Evolutionary conservation across 2,888 invertebrate species (phyloP).

Genomic region (Caenorhabditis sp.): DNA sequence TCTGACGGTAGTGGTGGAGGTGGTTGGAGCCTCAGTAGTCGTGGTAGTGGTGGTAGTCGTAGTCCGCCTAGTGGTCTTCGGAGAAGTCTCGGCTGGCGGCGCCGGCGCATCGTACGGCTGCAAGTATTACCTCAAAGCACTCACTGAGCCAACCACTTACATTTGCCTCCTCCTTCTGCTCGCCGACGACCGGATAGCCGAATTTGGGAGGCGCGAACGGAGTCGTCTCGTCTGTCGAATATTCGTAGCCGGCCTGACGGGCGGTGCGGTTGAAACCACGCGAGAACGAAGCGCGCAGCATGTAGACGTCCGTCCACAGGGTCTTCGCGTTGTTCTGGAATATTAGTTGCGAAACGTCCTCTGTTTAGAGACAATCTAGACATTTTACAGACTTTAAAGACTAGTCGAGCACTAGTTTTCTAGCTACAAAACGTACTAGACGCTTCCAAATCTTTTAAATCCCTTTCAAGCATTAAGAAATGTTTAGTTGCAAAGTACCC

Average conservation of each 20-base stretch:
- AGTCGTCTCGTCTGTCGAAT: constrained; percentile 39
- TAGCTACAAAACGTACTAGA: too few relatives aligned
- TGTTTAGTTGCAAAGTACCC: not conserved
- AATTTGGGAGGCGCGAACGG: constrained; percentile 55
- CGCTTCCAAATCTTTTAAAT: too few relatives aligned
- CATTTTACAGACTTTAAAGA: too few relatives aligned
- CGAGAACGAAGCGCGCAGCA: constrained; percentile 31
- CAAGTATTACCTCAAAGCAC: too few relatives aligned
- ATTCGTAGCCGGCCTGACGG: constrained; percentile 58
- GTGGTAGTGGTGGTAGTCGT: constrained; percentile 25
- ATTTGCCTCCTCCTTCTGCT: constrained; percentile 35
- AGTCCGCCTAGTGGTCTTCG: constrained; percentile 11
- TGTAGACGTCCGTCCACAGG: constrained; percentile 52
- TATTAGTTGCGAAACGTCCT: too few relatives aligned
- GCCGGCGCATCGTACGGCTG: constrained; percentile 49
- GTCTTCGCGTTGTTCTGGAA: constrained; percentile 45
- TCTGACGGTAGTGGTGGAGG: not conserved
- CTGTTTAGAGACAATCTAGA: too few relatives aligned
- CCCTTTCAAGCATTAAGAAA: not conserved
- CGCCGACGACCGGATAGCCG: constrained; percentile 27
- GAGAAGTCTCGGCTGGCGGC: constrained; percentile 19
- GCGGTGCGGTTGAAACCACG: constrained; percentile 43
- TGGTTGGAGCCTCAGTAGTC: not conserved
- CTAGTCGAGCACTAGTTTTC: too few relatives aligned
- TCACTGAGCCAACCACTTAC: constrained; percentile 12